Evolutionary conservation across 92 coral and sea anemone species (phyloP), one percentile per base, ranked within the genome.

Genomic region (Porites lobata): DNA sequence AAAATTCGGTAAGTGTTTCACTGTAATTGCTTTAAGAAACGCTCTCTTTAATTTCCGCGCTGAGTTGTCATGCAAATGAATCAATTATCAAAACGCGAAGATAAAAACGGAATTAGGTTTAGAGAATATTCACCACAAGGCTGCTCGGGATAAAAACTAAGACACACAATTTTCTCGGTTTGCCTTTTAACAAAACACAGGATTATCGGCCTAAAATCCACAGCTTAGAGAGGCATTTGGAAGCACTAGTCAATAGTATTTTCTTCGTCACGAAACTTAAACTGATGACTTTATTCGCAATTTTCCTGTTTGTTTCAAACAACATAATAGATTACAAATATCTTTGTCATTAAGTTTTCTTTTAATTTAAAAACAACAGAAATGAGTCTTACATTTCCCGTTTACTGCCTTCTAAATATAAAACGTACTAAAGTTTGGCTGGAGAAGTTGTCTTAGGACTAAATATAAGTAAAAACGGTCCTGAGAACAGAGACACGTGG

Each of bases 41-140:
- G 89, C 58, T 66, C 89, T 67, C 84, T 69, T 66, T 77, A 76
- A 85, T 77, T 85, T 85, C 84, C 82, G 73, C 52, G 83, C 20
- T 43, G 69, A 84, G 76, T 85, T 85, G 83, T 85, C 69, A 85
- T 85, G 89, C 83, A 85, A 85, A 85, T 72, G 43, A 65, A 21
- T 85, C 89, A 76, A 85, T 85, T 85, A 78, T 32, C 62, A 74
- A 32, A 67, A 57, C 76, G 50, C 52, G 47, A 38, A 68, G 64
- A 66, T 26, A n/a, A 68, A 54, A 70, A 77, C 65, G 32, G 77
- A 85, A 85, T 84, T 50, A 73, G 43, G 50, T 21, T 84, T 73
- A 50, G 63, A 22, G 73, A 73, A 84, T 84, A 75, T 84, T 73
- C 64, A 18, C 56, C 74, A 74, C 87, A 73, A 84, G 50, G 64